phyloP scores from a whole-genome alignment of 2,797 vertebrate species.

The Hydrophis major region DNA sequence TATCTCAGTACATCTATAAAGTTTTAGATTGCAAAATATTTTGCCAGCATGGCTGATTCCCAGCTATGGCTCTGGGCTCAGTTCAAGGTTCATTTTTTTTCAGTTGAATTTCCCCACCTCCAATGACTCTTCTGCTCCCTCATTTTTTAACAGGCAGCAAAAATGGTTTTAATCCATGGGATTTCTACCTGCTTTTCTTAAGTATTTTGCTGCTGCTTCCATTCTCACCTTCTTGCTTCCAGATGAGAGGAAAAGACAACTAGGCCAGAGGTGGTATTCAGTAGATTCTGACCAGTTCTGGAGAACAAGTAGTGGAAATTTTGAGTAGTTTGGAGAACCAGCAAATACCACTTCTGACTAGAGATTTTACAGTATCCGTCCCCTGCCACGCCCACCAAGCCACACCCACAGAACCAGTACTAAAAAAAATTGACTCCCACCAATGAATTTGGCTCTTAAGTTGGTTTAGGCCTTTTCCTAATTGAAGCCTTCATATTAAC shows the following conservation, averaged over 20 bases:
- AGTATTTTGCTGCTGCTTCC: neutral
- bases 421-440: too few species aligned
- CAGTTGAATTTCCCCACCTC: neutral
- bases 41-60: neutral
- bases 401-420: too few species aligned
- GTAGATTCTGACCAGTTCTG: too few species aligned
- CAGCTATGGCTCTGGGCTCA: neutral
- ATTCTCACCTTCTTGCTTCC: neutral
- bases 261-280: too few species aligned
- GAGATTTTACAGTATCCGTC: too few species aligned
- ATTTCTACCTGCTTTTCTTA: neutral
- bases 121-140: neutral
- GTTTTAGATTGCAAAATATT: neutral
- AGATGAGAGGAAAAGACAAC: neutral
- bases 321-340: too few species aligned
- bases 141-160: neutral
- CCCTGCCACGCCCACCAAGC: too few species aligned
- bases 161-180: neutral
- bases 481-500: too few species aligned
- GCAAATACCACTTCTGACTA: too few species aligned
- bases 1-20: neutral
- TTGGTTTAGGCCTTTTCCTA: too few species aligned
- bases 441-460: too few species aligned
- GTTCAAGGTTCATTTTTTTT: neutral
- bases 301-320: too few species aligned